A percentile compares a stretch with the other conserved stretches of the same genome.
Conservation (phyloP, 1,140 invertebrate genomes). For the Stenopsyche tienmushanensis region DNA sequence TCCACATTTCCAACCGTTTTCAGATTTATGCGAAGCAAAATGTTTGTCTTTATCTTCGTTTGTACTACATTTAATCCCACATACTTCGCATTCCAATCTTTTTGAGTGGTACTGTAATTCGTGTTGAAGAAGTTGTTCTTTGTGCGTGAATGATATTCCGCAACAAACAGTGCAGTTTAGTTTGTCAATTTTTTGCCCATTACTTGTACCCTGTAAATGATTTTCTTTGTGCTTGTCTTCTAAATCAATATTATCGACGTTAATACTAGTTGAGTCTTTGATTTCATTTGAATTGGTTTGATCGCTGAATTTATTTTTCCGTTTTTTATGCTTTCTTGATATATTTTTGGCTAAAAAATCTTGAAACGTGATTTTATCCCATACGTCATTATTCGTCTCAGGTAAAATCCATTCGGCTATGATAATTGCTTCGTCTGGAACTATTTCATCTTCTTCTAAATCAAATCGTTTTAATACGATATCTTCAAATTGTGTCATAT, state of each 20-base stretch:
- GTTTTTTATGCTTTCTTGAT: constrained; percentile 8
- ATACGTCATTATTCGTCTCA: neutral
- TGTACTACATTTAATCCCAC: neutral
- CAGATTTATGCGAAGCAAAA: neutral
- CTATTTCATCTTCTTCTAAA: constrained; percentile 13
- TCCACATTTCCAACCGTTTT: constrained; percentile 1
- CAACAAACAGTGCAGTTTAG: neutral
- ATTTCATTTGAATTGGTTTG: neutral
- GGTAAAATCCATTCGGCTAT: constrained; percentile 2
- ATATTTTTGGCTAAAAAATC: constrained; percentile 15
- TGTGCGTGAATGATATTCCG: constrained; percentile 1
- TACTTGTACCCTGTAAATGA: too few relatives aligned
- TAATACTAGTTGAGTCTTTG: neutral
- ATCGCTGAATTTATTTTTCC: neutral
- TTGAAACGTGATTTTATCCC: constrained; percentile 6
- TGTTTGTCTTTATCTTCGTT: constrained; percentile 4
- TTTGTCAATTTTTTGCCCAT: too few relatives aligned
- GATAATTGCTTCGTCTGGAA: constrained; percentile 10
- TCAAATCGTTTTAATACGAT: constrained; percentile 15
- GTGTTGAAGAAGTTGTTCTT: neutral
- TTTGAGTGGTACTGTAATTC: neutral
- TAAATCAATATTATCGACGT: neutral
- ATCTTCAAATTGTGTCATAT: constrained; percentile 7
- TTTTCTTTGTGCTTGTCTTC: neutral
- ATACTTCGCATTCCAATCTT: neutral